Percentiles rank a stretch among this genome's conserved stretches.
These are phyloP conservation scores for Trematomus bernacchii DNA, from an alignment of 2,797 vertebrate species.

Conservation along the genomic window DNA sequence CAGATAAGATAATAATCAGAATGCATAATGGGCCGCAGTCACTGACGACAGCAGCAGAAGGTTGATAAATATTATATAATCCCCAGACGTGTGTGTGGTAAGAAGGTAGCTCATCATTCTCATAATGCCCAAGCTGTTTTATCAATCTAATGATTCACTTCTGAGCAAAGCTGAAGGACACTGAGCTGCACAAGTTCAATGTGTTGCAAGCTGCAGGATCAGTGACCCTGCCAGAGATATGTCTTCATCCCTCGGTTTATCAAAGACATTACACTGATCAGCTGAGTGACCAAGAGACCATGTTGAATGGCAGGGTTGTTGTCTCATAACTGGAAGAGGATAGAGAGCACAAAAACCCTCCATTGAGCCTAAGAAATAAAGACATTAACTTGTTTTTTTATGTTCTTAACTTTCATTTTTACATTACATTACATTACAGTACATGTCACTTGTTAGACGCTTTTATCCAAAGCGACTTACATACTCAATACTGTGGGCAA, in stretches of 20 bases:
- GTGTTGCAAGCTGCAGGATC: conserved; percentile 28
- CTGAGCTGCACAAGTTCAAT: conserved; percentile 24
- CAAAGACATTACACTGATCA: conserved; percentile 29
- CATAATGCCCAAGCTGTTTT: conserved; percentile 44
- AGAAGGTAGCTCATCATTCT: conserved; percentile 57
- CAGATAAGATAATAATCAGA: conserved; percentile 42
- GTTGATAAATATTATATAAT: conserved; percentile 50
- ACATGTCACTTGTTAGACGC: no score
- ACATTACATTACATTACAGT: no score
- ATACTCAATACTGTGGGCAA: no score
- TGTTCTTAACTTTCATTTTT: not conserved
- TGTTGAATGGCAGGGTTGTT: not conserved
- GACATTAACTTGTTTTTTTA: not conserved
- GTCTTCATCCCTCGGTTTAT: conserved; percentile 26
- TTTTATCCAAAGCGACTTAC: no score
- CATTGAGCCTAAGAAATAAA: not conserved
- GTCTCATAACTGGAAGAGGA: conserved; percentile 1
- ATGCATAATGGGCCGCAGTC: conserved; percentile 43
- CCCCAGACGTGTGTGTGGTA: conserved; percentile 20
- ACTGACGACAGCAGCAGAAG: conserved; percentile 53
- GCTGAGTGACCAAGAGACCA: not conserved
- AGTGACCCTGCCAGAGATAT: conserved; percentile 31
- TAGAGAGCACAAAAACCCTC: conserved; percentile 13
- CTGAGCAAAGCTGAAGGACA: conserved; percentile 45
- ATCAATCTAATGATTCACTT: conserved; percentile 39